phyloP scores from a whole-genome alignment of 2,797 vertebrate genomes.

The Pseudocheirus occidentalis region DNA sequence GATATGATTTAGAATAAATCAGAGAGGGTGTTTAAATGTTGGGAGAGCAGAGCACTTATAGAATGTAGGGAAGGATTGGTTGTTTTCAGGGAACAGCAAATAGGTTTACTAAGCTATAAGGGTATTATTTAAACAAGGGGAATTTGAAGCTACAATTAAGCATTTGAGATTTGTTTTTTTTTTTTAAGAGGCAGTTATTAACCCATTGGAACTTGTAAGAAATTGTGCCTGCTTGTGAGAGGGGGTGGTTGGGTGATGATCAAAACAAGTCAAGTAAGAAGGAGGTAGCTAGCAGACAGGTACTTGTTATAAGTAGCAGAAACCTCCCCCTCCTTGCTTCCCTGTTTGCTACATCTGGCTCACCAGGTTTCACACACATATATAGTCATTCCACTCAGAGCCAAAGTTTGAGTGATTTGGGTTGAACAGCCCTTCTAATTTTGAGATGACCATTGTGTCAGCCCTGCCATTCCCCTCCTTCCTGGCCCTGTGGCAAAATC shows the following conservation, averaged over 20 bases:
- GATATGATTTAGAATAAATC: not conserved
- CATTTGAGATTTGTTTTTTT: not conserved
- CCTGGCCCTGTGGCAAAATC: not conserved
- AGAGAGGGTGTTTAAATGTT: not conserved
- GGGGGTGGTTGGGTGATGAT: not conserved
- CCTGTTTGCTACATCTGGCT: too few species aligned
- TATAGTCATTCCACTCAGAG: not conserved
- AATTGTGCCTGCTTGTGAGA: not conserved
- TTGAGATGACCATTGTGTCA: not conserved
- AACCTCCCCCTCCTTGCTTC: not conserved
- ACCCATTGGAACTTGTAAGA: not conserved
- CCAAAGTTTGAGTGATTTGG: not conserved
- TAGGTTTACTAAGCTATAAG: not conserved
- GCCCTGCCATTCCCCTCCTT: not conserved
- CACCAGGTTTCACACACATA: not conserved
- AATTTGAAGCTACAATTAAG: not conserved
- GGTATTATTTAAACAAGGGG: fast-evolving
- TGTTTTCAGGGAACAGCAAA: not conserved
- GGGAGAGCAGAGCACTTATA: not conserved
- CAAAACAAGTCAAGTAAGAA: not conserved
- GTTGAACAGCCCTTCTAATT: not conserved
- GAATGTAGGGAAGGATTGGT: not conserved
- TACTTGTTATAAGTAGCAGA: not conserved
- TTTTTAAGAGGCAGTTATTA: not conserved
- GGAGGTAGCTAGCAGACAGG: not conserved